Conservation (phyloP, 1,140 invertebrate genomes). For the Grapholita molesta region DNA sequence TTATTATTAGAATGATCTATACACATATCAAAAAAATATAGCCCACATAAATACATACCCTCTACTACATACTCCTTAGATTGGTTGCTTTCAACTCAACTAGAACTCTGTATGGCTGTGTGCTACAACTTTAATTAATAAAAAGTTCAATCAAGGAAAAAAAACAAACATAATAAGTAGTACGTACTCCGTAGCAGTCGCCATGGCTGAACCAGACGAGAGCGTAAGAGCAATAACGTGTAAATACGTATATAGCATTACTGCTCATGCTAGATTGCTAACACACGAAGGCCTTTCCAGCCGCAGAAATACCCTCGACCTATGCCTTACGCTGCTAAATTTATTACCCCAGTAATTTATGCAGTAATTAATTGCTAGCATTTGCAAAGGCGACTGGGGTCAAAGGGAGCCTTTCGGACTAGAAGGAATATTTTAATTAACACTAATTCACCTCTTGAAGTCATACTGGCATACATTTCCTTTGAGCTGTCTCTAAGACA, state of each 20-base stretch:
- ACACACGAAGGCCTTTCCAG: neutral
- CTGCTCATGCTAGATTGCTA: neutral
- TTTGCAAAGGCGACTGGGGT: neutral
- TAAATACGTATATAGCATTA: neutral
- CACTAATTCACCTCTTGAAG: neutral
- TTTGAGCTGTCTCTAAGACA: neutral
- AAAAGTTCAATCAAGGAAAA: too few species aligned
- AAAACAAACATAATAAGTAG: too few species aligned
- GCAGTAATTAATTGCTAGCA: conserved; percentile 1
- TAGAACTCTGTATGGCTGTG: too few species aligned
- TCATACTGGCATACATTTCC: neutral
- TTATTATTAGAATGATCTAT: too few species aligned
- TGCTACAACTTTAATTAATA: too few species aligned
- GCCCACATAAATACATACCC: too few species aligned
- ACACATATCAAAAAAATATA: too few species aligned
- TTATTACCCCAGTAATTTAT: neutral
- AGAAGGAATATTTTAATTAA: neutral
- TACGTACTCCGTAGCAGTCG: too few species aligned
- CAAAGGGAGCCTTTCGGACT: neutral
- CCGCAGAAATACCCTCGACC: neutral
- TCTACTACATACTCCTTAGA: too few species aligned
- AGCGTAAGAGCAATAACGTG: too few species aligned
- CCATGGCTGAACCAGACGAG: too few species aligned
- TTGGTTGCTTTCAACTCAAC: too few species aligned
- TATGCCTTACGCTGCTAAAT: neutral